These are phyloP conservation scores for Papilio polytes DNA, from an alignment of 1,140 invertebrate genomes.

Conservation along the genomic window DNA sequence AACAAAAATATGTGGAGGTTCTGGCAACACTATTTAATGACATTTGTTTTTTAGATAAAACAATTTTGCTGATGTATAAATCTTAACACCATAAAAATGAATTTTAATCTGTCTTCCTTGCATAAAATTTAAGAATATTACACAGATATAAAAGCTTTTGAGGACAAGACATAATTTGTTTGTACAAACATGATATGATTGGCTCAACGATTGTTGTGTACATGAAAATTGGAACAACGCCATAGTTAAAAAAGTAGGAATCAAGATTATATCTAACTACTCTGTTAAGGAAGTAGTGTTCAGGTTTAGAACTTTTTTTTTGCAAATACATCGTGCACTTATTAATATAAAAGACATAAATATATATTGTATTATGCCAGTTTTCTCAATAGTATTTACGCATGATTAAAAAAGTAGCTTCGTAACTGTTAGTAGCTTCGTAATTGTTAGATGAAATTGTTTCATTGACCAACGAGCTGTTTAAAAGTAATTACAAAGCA, in stretches of 20 bases:
- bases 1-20: neutral
- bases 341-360: neutral
- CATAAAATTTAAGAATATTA: too few relatives aligned
- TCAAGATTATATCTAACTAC: neutral
- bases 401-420: neutral
- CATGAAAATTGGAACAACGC: neutral
- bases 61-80: too few relatives aligned
- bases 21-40: neutral
- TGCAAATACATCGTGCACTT: neutral
- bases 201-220: neutral
- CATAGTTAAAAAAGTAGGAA: neutral
- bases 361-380: neutral
- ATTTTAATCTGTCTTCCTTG: too few relatives aligned
- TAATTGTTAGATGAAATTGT: constrained; percentile 5
- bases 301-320: neutral
- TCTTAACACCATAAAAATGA: too few relatives aligned
- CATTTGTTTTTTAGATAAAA: too few relatives aligned
- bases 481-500: neutral
- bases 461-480: constrained; percentile 9
- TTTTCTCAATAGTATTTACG: too few relatives aligned
- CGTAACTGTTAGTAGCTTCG: neutral
- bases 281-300: neutral
- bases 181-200: too few relatives aligned
- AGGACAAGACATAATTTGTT: neutral
- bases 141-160: neutral